Base-by-base conservation (phyloP, 1,140 invertebrate genomes). In the Venturia canescens region DNA sequence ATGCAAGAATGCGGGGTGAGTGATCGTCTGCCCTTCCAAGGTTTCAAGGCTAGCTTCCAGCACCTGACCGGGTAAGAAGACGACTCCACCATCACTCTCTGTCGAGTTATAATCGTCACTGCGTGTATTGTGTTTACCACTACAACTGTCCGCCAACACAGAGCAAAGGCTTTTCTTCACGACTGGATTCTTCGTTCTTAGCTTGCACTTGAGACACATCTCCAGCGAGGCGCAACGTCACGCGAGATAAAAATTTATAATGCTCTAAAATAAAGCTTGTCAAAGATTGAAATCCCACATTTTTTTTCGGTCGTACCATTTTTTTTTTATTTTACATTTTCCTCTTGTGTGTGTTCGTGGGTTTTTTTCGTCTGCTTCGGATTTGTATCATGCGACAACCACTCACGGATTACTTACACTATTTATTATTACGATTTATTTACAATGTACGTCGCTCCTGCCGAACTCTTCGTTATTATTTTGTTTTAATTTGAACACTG, bases 41-140 rank as follows among this genome's bases (percentile, higher is more conserved):
- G 77, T 86, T 84, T 90, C 90, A 91, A 91, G 90, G 90, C 83
- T 78, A 90, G 70, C 89, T 80, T 82, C 84, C 85, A 84, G 83
- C 27, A 66, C n/a, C 60, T 26, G 53, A 26, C 53, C 74, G 69
- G 80, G 76, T 71, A 26, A 75, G 80, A 79, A 79, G 70, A 44
- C 18, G 75, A 71, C 72, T 4, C 50, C 34, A 66, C 48, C 69
- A 31, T 75, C 50, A 53, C 13, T 1, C 13, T 81, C 13, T 69
- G n/a, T 31, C 67, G 27, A 69, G 66, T 44, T 67, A 66, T 72
- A 34, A 44, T 50, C 72, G 60, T 50, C 31, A 67, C 26, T 69
- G 15, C n/a, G n/a, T 67, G 23, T 69, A 69, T 69, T 16, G 27
- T 69, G 13, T 53, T 53, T 53, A 53, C 50, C 50, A 53, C 50